Percentiles rank a stretch among this genome's conserved stretches.
Conservation (phyloP, 2,797 vertebrate genomes). For the Sitta carolinensis region DNA sequence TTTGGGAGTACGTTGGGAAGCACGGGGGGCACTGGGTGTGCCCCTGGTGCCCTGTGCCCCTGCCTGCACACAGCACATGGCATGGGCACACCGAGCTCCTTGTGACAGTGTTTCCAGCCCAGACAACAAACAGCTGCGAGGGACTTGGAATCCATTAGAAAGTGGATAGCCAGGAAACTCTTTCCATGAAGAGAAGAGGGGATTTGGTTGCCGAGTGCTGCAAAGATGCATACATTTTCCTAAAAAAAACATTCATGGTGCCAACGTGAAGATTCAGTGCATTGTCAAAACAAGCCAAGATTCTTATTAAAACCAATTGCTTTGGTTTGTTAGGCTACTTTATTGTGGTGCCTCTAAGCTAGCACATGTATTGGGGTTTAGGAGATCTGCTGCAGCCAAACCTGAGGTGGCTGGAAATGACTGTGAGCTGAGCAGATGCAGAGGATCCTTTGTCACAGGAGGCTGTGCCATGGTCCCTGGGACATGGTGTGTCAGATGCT, state of each 20-base stretch:
- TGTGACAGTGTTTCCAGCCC: conserved; percentile 1
- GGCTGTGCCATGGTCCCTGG: not conserved
- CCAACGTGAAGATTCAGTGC: conserved; percentile 54
- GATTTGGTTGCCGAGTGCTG: conserved; percentile 58
- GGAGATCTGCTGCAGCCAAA: conserved; percentile 21
- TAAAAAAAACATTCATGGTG: not conserved
- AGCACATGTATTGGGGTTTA: conserved; percentile 36
- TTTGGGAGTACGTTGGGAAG: not conserved
- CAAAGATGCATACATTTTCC: conserved; percentile 58
- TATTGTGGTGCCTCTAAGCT: conserved; percentile 30
- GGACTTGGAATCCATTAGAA: conserved; percentile 30
- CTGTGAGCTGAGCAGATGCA: conserved; percentile 14
- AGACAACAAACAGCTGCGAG: conserved; percentile 39
- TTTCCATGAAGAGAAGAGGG: conserved; percentile 23
- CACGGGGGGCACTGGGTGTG: rapidly evolving
- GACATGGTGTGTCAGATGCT: not conserved
- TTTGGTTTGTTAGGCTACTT: conserved; percentile 56
- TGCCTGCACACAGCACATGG: rapidly evolving
- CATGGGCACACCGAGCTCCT: not conserved
- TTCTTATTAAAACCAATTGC: conserved; percentile 66
- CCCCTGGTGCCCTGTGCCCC: rapidly evolving
- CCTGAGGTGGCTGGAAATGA: conserved; percentile 23
- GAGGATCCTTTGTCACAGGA: not conserved
- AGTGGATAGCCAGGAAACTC: conserved; percentile 48
- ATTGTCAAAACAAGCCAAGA: conserved; percentile 64